Evolutionary conservation across 1,140 invertebrate species (phyloP).

Genomic region (Oryctes rhinoceros): DNA sequence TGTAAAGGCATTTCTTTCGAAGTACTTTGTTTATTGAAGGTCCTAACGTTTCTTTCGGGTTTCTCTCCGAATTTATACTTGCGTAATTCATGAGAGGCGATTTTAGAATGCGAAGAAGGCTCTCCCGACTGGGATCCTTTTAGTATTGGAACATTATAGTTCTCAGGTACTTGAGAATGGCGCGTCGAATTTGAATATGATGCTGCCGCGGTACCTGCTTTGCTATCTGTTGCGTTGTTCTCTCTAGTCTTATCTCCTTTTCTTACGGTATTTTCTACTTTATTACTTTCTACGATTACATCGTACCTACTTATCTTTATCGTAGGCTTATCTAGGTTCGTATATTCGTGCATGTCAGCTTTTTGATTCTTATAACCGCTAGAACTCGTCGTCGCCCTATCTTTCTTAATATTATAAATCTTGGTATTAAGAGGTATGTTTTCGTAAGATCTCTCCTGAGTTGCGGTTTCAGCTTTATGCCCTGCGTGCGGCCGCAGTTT

Average conservation of each 20-base stretch:
- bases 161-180: conserved; percentile 7
- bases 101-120: background rate
- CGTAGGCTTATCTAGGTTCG: conserved; percentile 39
- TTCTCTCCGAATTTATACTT: conserved; percentile 29
- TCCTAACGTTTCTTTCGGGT: conserved; percentile 26
- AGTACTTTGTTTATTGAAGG: background rate
- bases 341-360: conserved; percentile 6
- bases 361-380: conserved; percentile 26
- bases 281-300: conserved; percentile 38
- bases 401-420: background rate
- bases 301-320: conserved; percentile 37
- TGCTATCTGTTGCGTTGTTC: background rate
- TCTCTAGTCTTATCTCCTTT: conserved; percentile 40
- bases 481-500: background rate
- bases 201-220: background rate
- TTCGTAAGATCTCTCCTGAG: conserved; percentile 35
- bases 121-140: background rate
- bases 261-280: background rate
- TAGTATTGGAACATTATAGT: background rate
- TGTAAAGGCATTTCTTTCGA: conserved; percentile 46
- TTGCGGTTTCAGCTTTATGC: conserved; percentile 1
- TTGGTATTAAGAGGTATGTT: conserved; percentile 32
- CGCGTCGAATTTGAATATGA: background rate
- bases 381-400: background rate
- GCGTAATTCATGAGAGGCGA: background rate